These are phyloP conservation scores for Euzophera pinguis DNA, from an alignment of 2,888 invertebrate genomes.

Conservation along the genomic window DNA sequence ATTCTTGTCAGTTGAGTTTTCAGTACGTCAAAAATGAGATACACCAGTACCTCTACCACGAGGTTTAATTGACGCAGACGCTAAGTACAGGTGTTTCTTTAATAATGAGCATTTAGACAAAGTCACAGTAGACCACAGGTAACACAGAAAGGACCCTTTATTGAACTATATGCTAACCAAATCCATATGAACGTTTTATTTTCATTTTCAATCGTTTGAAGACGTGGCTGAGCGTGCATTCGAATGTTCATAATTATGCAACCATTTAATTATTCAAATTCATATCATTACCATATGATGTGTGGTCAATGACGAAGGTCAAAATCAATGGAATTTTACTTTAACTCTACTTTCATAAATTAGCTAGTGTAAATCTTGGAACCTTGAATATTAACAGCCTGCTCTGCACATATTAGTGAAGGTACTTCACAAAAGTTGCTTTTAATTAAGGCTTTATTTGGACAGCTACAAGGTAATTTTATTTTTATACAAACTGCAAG, in stretches of 20 bases:
- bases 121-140: too few relatives aligned
- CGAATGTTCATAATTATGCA: background rate
- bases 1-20: too few relatives aligned
- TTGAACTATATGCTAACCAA: too few relatives aligned
- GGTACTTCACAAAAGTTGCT: background rate
- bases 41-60: too few relatives aligned
- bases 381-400: background rate
- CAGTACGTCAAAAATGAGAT: too few relatives aligned
- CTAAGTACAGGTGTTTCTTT: too few relatives aligned
- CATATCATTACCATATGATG: background rate
- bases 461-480: too few relatives aligned
- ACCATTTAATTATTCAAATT: background rate
- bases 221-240: background rate
- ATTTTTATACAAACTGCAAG: too few relatives aligned
- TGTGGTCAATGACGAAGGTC: constrained; percentile 1
- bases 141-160: too few relatives aligned
- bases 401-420: background rate
- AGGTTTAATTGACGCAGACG: too few relatives aligned
- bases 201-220: background rate
- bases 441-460: too few relatives aligned
- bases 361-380: background rate
- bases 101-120: too few relatives aligned
- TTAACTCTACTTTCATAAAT: background rate
- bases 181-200: background rate
- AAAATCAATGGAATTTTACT: background rate